Percentiles rank a stretch among this genome's conserved stretches.
phyloP scores from a whole-genome alignment of 2,113 vertebrate genomes.

The Diadophis punctatus region DNA sequence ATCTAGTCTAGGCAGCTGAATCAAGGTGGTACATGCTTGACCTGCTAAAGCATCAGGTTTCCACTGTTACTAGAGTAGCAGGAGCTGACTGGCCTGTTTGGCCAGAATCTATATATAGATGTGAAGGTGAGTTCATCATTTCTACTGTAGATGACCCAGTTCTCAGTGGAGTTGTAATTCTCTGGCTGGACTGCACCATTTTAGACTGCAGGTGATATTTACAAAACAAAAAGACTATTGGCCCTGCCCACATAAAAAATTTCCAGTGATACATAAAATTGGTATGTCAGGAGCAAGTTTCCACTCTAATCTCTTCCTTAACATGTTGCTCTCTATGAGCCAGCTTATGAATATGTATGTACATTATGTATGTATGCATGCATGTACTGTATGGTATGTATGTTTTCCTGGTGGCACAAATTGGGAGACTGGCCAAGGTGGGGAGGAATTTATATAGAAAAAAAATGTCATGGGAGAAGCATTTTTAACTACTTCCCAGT shows the following conservation, averaged over 20 bases:
- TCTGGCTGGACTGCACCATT: not conserved
- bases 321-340: not conserved
- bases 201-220: not conserved
- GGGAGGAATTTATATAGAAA: not conserved
- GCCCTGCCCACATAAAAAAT: not conserved
- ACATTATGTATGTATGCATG: not conserved
- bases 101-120: not conserved
- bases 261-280: not conserved
- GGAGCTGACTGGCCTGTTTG: not conserved
- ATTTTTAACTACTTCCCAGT: not conserved
- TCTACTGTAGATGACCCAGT: slow-evolving; percentile 9
- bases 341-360: not conserved
- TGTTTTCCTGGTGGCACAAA: not conserved
- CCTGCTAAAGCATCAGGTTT: not conserved
- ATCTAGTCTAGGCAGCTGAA: not conserved
- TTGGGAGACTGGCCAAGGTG: not conserved
- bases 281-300: not conserved
- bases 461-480: not conserved
- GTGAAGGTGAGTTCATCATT: not conserved
- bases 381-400: not conserved
- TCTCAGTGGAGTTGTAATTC: not conserved
- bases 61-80: not conserved
- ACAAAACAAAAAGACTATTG: not conserved
- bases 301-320: not conserved
- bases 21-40: not conserved